Percentiles rank a stretch among this genome's conserved stretches.
Evolutionary conservation across 1,140 invertebrate genomes (phyloP).

Genomic region (Ectropis grisescens): DNA sequence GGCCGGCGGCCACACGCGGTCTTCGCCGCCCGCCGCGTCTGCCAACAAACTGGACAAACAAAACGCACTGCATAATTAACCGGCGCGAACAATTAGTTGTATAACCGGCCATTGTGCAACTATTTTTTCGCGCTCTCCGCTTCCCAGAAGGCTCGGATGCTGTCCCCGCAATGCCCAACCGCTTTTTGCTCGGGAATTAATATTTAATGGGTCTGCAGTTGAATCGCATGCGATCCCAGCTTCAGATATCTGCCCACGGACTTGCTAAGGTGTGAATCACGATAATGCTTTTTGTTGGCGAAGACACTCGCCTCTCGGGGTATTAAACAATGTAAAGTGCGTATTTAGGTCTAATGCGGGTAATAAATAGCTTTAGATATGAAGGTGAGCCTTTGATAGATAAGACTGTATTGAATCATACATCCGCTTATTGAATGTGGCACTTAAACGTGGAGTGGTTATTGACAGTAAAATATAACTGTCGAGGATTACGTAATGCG

Average conservation of each 20-base stretch:
- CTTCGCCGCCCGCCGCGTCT: constrained; percentile 3
- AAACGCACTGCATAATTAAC: constrained; percentile 46
- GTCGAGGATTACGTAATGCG: too few species aligned
- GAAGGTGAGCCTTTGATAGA: too few species aligned
- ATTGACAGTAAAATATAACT: too few species aligned
- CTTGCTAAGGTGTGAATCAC: constrained; percentile 17
- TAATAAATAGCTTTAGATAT: too few species aligned
- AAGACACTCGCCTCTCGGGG: too few species aligned
- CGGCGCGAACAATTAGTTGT: constrained; percentile 64
- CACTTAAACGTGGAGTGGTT: too few species aligned
- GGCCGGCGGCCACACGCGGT: constrained; percentile 1
- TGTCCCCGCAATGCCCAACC: constrained; percentile 14
- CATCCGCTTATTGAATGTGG: too few species aligned
- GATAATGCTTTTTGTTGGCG: background rate
- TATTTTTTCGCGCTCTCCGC: constrained; percentile 36
- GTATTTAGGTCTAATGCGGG: too few species aligned
- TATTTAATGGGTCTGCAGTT: constrained; percentile 33
- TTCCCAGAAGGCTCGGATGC: constrained; percentile 58
- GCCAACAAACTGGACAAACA: constrained; percentile 34
- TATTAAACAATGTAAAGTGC: too few species aligned
- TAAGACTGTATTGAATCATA: too few species aligned
- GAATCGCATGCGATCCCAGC: constrained; percentile 26
- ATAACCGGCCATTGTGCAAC: constrained; percentile 47
- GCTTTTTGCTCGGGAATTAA: constrained; percentile 45
- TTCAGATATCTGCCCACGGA: constrained; percentile 14